Evolutionary conservation across 2,797 vertebrate genomes (phyloP).

Genomic region (Chelon labrosus): DNA sequence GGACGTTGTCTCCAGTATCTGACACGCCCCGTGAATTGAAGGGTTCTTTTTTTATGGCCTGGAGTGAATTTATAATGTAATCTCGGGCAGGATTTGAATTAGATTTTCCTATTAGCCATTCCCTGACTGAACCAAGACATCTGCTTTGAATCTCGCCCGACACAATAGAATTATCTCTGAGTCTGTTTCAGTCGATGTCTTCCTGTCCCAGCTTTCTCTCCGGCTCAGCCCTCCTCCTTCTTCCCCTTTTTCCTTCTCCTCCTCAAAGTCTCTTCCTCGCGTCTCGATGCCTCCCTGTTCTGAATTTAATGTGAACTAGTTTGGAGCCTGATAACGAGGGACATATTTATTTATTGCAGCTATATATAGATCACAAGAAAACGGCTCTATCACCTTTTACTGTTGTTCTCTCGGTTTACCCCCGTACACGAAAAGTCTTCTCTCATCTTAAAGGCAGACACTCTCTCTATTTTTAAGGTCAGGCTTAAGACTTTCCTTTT

Average conservation of each 20-base stretch:
- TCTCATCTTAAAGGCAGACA: too few relatives aligned
- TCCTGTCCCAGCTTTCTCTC: constrained; percentile 33
- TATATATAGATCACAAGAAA: not conserved
- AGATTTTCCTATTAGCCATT: constrained; percentile 71
- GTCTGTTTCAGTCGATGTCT: constrained; percentile 40
- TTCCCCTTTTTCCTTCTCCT: constrained; percentile 23
- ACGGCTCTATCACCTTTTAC: not conserved
- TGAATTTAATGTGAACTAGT: not conserved
- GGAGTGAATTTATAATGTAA: constrained; percentile 71
- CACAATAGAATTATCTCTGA: constrained; percentile 59
- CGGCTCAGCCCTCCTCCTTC: constrained; percentile 9
- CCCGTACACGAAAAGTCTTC: not conserved
- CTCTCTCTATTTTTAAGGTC: too few relatives aligned
- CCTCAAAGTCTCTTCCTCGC: not conserved
- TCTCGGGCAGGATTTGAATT: constrained; percentile 65
- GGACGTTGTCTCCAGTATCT: constrained; percentile 37
- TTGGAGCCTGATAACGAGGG: not conserved
- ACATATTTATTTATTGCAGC: not conserved
- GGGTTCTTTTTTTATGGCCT: constrained; percentile 54
- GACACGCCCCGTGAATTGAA: constrained; percentile 61
- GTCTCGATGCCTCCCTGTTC: not conserved
- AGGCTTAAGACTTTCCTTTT: too few relatives aligned
- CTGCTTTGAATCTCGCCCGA: constrained; percentile 66
- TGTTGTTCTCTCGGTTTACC: not conserved
- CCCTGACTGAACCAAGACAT: constrained; percentile 66